phyloP scores from a whole-genome alignment of 2,888 invertebrate genomes.

The Dorcus hopei region DNA sequence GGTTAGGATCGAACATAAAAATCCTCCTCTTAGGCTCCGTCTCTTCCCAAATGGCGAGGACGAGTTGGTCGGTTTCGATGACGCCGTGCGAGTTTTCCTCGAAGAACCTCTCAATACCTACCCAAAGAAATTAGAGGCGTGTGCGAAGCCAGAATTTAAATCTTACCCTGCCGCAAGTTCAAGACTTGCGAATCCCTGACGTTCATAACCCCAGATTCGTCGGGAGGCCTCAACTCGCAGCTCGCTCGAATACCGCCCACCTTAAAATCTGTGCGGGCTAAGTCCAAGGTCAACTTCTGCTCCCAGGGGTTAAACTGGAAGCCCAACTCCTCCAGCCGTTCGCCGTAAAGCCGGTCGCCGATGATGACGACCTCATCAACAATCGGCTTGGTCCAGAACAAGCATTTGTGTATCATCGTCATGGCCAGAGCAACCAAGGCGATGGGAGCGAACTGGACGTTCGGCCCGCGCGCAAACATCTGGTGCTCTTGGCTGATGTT shows the following conservation, averaged over 20 bases:
- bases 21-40: conserved; percentile 51
- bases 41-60: conserved; percentile 56
- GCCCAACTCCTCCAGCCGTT: conserved; percentile 53
- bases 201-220: conserved; percentile 52
- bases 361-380: conserved; percentile 54
- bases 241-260: conserved; percentile 49
- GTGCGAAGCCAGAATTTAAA: neutral
- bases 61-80: conserved; percentile 47
- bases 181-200: conserved; percentile 46
- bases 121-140: conserved; percentile 24
- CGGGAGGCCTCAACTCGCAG: conserved; percentile 49
- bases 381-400: conserved; percentile 60
- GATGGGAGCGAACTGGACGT: conserved; percentile 55
- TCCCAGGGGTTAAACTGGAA: conserved; percentile 58
- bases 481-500: conserved; percentile 50
- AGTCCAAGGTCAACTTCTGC: conserved; percentile 51
- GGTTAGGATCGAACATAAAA: conserved; percentile 60
- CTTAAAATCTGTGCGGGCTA: conserved; percentile 46
- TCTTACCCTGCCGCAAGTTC: conserved; percentile 48
- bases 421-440: conserved; percentile 59
- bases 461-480: conserved; percentile 53
- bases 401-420: conserved; percentile 57
- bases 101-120: conserved; percentile 58
- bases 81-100: conserved; percentile 55
- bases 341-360: conserved; percentile 53